Evolutionary conservation across 2,113 vertebrate species (phyloP).

Genomic region (Gymnocephalus cernua): DNA sequence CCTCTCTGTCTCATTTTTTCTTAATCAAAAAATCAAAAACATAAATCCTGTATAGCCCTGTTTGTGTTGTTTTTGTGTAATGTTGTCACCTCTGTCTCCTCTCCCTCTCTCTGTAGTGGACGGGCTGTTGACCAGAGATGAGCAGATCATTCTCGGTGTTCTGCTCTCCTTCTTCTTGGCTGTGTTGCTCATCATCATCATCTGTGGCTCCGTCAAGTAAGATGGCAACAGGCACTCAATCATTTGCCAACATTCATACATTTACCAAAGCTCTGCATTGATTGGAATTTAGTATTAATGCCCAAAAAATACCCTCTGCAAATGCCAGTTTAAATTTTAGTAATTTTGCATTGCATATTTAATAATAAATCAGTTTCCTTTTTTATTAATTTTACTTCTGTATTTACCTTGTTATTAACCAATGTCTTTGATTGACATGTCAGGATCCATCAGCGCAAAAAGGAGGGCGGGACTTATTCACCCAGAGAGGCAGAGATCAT

Average conservation of each 20-base stretch:
- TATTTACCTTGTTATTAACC: background rate
- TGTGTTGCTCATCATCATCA: slow-evolving; percentile 90
- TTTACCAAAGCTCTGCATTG: background rate
- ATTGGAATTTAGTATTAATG: background rate
- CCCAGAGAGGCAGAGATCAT: slow-evolving; percentile 96
- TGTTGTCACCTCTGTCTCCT: background rate
- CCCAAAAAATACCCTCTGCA: background rate
- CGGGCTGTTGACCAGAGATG: slow-evolving; percentile 87
- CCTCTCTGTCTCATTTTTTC: background rate
- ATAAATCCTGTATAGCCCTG: background rate
- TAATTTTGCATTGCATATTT: background rate
- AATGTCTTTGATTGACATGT: slow-evolving; percentile 30
- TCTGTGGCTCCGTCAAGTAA: slow-evolving; percentile 94
- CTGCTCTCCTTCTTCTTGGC: slow-evolving; percentile 92
- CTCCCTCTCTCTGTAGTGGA: slow-evolving; percentile 81
- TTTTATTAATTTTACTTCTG: background rate
- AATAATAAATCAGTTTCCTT: background rate
- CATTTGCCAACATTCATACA: slow-evolving; percentile 7
- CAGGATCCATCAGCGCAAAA: slow-evolving; percentile 95
- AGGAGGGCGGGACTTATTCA: slow-evolving; percentile 96
- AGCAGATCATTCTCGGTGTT: slow-evolving; percentile 95
- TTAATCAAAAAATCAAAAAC: background rate
- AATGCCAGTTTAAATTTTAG: background rate
- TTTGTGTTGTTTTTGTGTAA: background rate
- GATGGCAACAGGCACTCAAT: slow-evolving; percentile 41